These are phyloP conservation scores for Tricholaema leucomelas DNA, from an alignment of 2,113 vertebrate genomes.

Conservation along the genomic window DNA sequence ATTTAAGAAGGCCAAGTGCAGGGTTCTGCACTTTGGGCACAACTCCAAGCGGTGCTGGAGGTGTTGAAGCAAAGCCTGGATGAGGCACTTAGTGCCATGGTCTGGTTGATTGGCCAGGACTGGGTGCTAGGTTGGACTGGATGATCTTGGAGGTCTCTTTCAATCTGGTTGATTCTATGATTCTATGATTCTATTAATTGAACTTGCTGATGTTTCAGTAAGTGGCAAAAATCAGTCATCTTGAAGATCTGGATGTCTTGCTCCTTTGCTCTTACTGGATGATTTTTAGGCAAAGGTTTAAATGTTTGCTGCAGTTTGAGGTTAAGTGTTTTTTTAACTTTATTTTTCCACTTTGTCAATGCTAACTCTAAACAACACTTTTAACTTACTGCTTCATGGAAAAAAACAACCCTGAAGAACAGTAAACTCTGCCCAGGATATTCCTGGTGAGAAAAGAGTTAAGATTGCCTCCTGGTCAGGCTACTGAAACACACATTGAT, in stretches of 20 bases:
- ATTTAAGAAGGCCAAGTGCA: too few relatives aligned
- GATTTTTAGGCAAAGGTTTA: background rate
- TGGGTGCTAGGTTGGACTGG: too few relatives aligned
- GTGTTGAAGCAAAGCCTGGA: too few relatives aligned
- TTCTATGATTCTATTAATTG: too few relatives aligned
- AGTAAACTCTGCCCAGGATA: background rate
- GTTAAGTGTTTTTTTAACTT: background rate
- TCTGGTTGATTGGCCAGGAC: too few relatives aligned
- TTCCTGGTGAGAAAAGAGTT: background rate
- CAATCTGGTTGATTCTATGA: too few relatives aligned
- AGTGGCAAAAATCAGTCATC: background rate
- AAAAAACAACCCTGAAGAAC: background rate
- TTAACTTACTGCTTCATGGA: background rate
- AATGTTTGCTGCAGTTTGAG: background rate
- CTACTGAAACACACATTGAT: background rate
- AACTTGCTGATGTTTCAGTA: background rate
- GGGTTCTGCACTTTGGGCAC: too few relatives aligned
- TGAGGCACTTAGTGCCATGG: too few relatives aligned
- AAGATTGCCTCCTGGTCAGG: background rate
- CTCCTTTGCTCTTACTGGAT: background rate
- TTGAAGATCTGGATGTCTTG: background rate
- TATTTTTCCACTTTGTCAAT: background rate
- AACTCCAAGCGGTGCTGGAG: too few relatives aligned
- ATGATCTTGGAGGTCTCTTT: too few relatives aligned
- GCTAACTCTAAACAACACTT: background rate